Percentiles rank a stretch among this genome's conserved stretches.
These are phyloP conservation scores for Mythimna pallens DNA, from an alignment of 2,888 invertebrate genomes.

Conservation along the genomic window DNA sequence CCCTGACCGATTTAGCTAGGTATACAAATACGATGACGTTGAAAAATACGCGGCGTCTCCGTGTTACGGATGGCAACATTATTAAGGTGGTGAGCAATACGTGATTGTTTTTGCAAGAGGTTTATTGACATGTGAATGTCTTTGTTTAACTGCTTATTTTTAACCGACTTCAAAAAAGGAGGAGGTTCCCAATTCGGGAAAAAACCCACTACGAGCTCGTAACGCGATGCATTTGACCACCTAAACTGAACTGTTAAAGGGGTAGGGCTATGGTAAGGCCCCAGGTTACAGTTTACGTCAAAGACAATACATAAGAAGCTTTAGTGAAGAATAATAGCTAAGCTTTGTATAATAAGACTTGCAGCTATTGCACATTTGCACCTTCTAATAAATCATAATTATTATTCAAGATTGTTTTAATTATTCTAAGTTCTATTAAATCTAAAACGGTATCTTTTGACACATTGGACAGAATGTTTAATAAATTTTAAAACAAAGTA, in stretches of 20 bases:
- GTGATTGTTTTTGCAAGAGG: constrained; percentile 32
- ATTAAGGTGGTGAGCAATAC: constrained; percentile 33
- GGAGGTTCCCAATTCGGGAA: too few species aligned
- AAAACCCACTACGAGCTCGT: too few species aligned
- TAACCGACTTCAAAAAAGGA: too few species aligned
- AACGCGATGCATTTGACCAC: too few species aligned
- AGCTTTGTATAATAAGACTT: background rate
- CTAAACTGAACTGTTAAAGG: too few species aligned
- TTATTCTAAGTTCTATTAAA: constrained; percentile 8
- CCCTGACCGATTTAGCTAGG: constrained; percentile 62
- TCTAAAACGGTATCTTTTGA: constrained; percentile 6
- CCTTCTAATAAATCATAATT: background rate
- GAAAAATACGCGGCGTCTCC: constrained; percentile 53
- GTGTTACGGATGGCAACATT: constrained; percentile 38
- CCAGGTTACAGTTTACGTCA: too few species aligned
- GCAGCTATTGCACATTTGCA: too few species aligned
- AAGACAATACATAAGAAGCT: too few species aligned
- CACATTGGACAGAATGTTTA: constrained; percentile 12
- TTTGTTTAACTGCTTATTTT: background rate
- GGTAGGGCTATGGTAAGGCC: too few species aligned
- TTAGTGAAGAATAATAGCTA: too few species aligned
- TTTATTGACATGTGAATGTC: background rate
- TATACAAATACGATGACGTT: constrained; percentile 56
- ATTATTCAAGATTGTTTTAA: background rate
- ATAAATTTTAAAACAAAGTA: constrained; percentile 21